phyloP scores from a whole-genome alignment of 2,797 vertebrate genomes.

The Acridotheres tristis region DNA sequence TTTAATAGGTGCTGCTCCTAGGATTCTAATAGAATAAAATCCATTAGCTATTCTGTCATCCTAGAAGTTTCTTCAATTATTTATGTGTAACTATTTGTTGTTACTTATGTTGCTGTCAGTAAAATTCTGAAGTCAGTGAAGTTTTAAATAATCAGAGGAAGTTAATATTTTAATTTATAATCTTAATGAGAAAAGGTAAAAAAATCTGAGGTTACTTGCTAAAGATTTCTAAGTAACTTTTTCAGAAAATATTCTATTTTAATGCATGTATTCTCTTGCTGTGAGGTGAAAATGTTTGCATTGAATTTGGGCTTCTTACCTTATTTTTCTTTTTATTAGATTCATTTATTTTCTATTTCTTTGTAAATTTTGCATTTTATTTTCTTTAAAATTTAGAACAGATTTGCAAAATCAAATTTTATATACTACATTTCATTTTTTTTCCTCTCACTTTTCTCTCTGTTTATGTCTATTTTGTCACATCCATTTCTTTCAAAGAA shows the following conservation, averaged over 20 bases:
- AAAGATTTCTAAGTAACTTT: background rate
- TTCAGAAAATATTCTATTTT: background rate
- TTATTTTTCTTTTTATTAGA: background rate
- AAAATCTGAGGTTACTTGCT: background rate
- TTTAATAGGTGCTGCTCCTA: background rate
- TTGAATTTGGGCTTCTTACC: background rate
- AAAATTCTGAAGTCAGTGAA: background rate
- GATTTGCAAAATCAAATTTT: background rate
- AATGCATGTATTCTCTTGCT: background rate
- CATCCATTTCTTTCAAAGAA: background rate
- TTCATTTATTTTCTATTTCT: accelerated
- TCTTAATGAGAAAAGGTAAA: background rate
- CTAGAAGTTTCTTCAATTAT: background rate
- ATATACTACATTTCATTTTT: accelerated
- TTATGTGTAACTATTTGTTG: background rate
- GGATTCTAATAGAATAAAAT: background rate
- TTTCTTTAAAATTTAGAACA: background rate
- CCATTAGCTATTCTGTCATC: background rate
- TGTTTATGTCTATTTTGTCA: background rate
- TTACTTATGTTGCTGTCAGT: background rate
- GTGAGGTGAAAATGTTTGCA: background rate
- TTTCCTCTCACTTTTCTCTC: background rate
- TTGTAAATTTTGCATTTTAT: background rate
- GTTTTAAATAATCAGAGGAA: background rate
- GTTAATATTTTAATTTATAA: background rate